Percentiles rank a stretch among this genome's conserved stretches.
Evolutionary conservation across 2,113 vertebrate genomes (phyloP).

Genomic region (Emydocephalus ijimae): DNA sequence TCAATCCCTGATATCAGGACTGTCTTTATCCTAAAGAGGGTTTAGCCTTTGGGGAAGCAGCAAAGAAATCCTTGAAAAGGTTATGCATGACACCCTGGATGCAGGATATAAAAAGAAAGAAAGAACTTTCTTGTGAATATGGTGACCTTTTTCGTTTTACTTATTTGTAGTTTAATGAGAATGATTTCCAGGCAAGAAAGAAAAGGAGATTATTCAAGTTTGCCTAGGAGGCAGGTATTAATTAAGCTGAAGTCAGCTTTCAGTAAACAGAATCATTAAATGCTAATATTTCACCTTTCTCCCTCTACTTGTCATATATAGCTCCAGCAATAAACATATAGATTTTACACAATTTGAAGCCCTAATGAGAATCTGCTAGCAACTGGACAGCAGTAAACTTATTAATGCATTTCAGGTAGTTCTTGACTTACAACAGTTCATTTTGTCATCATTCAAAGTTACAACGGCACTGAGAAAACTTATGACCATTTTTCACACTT

Average conservation of each 20-base stretch:
- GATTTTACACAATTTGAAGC: slow-evolving; percentile 20
- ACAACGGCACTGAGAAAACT: background rate
- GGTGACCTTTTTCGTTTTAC: background rate
- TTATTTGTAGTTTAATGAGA: background rate
- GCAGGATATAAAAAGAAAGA: background rate
- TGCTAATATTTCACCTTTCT: slow-evolving; percentile 48
- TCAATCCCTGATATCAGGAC: background rate
- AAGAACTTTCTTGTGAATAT: slow-evolving; percentile 34
- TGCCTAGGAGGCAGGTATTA: slow-evolving; percentile 58
- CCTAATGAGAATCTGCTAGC: slow-evolving; percentile 17
- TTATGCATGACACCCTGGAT: background rate
- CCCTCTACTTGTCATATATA: slow-evolving; percentile 49
- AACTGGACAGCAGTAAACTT: slow-evolving; percentile 43
- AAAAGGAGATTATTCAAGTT: slow-evolving; percentile 47
- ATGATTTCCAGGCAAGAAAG: slow-evolving; percentile 15
- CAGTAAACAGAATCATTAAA: slow-evolving; percentile 61
- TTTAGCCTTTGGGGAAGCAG: background rate
- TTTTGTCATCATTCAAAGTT: background rate
- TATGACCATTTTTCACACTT: background rate
- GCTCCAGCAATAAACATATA: slow-evolving; percentile 50
- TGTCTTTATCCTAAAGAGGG: background rate
- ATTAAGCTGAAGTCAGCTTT: slow-evolving; percentile 64
- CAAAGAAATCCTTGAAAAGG: background rate
- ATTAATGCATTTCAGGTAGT: background rate
- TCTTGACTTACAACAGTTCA: background rate